phyloP scores from a whole-genome alignment of 2,113 vertebrate genomes.

The Rhinopithecus roxellana region DNA sequence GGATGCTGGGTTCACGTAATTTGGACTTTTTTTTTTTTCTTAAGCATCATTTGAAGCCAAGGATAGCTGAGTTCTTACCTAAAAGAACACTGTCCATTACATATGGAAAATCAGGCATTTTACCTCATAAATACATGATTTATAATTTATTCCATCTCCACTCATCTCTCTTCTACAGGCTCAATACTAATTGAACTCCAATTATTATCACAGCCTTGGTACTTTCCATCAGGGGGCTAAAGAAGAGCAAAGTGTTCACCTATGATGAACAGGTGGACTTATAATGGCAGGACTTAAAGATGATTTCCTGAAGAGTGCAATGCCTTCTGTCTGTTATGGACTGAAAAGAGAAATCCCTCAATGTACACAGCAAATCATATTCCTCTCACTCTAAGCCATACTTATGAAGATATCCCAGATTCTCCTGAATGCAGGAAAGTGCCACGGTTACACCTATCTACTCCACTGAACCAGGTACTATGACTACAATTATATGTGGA shows the following conservation, averaged over 20 bases:
- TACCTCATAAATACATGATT: neutral
- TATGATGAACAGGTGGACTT: too few species aligned
- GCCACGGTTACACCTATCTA: neutral
- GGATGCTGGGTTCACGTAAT: neutral
- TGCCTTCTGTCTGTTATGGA: neutral
- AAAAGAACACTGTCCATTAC: neutral
- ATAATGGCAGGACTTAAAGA: neutral
- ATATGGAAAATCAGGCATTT: neutral
- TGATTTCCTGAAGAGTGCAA: neutral
- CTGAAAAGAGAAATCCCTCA: neutral
- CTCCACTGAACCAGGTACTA: neutral
- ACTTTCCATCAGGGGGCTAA: neutral
- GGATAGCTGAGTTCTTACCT: neutral
- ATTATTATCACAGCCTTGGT: neutral
- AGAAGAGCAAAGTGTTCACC: neutral
- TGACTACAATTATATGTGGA: neutral
- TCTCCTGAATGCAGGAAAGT: neutral
- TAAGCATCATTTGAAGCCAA: neutral
- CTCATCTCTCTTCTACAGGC: neutral
- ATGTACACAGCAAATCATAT: fast-evolving
- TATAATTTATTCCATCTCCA: neutral
- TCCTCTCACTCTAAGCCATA: neutral
- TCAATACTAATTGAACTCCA: neutral
- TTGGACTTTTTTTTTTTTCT: neutral
- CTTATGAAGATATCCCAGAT: neutral